Conservation (phyloP, 2,888 invertebrate species). For the Lagria hirta region DNA sequence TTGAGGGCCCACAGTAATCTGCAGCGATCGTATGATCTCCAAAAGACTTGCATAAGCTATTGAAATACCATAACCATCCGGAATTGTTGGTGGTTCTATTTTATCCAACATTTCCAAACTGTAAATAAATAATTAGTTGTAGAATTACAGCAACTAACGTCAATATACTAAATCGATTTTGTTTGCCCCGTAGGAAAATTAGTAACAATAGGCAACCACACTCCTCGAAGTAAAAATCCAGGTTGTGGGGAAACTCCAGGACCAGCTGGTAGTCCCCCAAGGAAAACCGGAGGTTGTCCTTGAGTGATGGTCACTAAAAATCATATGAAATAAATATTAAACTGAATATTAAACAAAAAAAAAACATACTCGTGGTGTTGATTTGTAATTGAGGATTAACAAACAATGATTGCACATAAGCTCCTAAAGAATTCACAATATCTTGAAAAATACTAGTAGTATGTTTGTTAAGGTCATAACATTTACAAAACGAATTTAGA, state of each 20-base stretch:
- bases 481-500: slow-evolving; percentile 88
- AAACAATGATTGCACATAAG: slow-evolving; percentile 90
- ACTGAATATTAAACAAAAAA: slow-evolving; percentile 7
- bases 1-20: slow-evolving; percentile 68
- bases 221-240: slow-evolving; percentile 90
- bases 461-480: slow-evolving; percentile 93
- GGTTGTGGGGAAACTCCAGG: slow-evolving; percentile 83
- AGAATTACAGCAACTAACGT: too few species aligned
- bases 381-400: slow-evolving; percentile 69
- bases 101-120: slow-evolving; percentile 97
- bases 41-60: slow-evolving; percentile 91
- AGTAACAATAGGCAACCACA: slow-evolving; percentile 87
- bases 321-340: slow-evolving; percentile 11
- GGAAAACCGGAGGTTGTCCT: slow-evolving; percentile 64
- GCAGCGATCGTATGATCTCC: slow-evolving; percentile 86
- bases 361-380: slow-evolving; percentile 52
- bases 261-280: slow-evolving; percentile 68
- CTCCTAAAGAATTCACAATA: slow-evolving; percentile 90
- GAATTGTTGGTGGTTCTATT: slow-evolving; percentile 87
- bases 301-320: slow-evolving; percentile 56
- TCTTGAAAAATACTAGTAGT: slow-evolving; percentile 92
- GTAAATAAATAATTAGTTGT: slow-evolving; percentile 9
- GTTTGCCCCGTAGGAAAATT: slow-evolving; percentile 83
- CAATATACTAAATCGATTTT: slow-evolving; percentile 86
- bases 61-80: slow-evolving; percentile 97